Percentiles rank a stretch among this genome's conserved stretches.
These are phyloP conservation scores for Paraescarpia echinospica DNA, from an alignment of 1,140 invertebrate genomes.

Conservation along the genomic window DNA sequence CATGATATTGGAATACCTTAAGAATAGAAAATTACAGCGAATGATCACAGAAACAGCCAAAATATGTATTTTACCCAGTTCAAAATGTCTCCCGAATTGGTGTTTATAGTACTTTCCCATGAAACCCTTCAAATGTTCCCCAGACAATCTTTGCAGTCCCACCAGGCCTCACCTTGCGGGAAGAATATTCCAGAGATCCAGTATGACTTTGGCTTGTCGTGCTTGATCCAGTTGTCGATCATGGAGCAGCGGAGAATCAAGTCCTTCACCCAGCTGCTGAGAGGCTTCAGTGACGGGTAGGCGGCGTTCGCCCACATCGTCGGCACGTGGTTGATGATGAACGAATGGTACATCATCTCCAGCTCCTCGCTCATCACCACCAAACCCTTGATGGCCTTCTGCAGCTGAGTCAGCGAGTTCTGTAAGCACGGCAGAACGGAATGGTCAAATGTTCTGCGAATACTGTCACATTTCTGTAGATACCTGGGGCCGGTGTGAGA, in stretches of 20 bases:
- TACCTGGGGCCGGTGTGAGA: too few relatives aligned
- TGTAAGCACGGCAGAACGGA: slow-evolving; percentile 60
- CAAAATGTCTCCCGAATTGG: too few relatives aligned
- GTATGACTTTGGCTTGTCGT: slow-evolving; percentile 74
- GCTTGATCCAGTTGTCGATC: slow-evolving; percentile 74
- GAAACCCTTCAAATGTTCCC: too few relatives aligned
- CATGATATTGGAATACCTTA: too few relatives aligned
- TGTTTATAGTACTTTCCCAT: too few relatives aligned
- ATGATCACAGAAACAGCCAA: too few relatives aligned
- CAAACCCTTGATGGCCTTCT: slow-evolving; percentile 81
- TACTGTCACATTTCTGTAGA: not conserved
- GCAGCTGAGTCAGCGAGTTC: slow-evolving; percentile 70
- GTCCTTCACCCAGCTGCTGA: slow-evolving; percentile 81
- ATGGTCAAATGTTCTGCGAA: not conserved
- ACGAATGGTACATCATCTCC: slow-evolving; percentile 76
- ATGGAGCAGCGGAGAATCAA: slow-evolving; percentile 77
- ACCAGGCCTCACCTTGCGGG: slow-evolving; percentile 68
- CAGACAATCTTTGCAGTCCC: not conserved
- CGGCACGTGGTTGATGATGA: slow-evolving; percentile 72
- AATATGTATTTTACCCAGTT: too few relatives aligned
- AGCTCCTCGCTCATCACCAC: slow-evolving; percentile 86
- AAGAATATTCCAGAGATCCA: slow-evolving; percentile 91
- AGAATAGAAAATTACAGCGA: too few relatives aligned
- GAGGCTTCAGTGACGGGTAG: slow-evolving; percentile 82
- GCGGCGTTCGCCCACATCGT: slow-evolving; percentile 77